phyloP scores from a whole-genome alignment of 2,888 invertebrate genomes.

The Leptinotarsa rubiginosa region DNA sequence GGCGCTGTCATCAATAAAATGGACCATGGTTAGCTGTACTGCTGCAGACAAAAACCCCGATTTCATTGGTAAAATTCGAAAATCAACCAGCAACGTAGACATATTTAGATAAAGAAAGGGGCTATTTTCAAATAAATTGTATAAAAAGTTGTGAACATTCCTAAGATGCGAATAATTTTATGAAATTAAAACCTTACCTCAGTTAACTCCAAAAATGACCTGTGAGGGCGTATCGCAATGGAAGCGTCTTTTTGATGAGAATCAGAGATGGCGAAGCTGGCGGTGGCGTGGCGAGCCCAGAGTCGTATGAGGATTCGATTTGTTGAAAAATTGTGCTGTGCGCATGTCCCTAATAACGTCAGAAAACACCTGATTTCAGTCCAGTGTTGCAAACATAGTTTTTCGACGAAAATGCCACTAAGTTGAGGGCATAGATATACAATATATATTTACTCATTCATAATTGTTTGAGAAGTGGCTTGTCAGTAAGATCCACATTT shows the following conservation, averaged over 20 bases:
- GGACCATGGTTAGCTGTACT: constrained; percentile 48
- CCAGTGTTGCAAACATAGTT: too few relatives aligned
- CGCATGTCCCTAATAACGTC: constrained; percentile 12
- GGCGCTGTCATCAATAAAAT: constrained; percentile 77
- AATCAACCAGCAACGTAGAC: background rate
- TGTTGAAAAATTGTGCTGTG: background rate
- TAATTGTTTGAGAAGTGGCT: too few relatives aligned
- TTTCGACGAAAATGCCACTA: too few relatives aligned
- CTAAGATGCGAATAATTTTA: constrained; percentile 25
- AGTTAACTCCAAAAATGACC: constrained; percentile 69
- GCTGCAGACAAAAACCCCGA: constrained; percentile 51
- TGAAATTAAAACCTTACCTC: constrained; percentile 55
- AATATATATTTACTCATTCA: too few relatives aligned
- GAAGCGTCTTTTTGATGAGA: constrained; percentile 63
- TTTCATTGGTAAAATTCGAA: constrained; percentile 35
- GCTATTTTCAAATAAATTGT: background rate
- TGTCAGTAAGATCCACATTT: too few relatives aligned
- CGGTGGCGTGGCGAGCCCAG: constrained; percentile 34
- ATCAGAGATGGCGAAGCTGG: constrained; percentile 69
- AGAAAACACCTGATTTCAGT: background rate
- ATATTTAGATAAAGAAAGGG: background rate
- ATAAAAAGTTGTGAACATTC: constrained; percentile 6
- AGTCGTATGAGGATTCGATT: too few relatives aligned
- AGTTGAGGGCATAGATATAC: too few relatives aligned
- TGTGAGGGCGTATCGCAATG: constrained; percentile 72